Base-by-base conservation (phyloP, 2,888 invertebrate species). In the Pseudeuparius sepicola region DNA sequence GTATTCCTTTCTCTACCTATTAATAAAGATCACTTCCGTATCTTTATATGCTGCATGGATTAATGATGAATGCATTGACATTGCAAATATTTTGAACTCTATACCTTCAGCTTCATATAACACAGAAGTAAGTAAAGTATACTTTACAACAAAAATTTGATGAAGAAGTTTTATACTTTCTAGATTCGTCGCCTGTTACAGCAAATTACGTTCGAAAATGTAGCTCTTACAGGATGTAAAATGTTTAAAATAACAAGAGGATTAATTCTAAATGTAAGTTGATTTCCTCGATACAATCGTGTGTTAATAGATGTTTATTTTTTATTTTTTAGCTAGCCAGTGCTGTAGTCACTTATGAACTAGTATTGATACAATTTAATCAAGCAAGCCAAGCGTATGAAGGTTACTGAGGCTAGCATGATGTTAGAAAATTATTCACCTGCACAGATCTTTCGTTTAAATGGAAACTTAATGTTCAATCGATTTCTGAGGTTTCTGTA, bases 101-200 rank as follows among this genome's bases (percentile, higher is more conserved):
- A 73, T 77, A 2, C 71, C 77, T 1, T 70, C 71, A 2, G 66
- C 71, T 1, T 69, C 70, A 4, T 79, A 74, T 48, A 72, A 73
- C 41, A 59, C 67, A 18, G 77, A 79, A 67, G 78, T 77, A 52
- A 24, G n/a, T n/a, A n/a, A n/a, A n/a, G n/a, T n/a, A n/a, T n/a
- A n/a, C n/a, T n/a, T n/a, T n/a, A n/a, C n/a, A n/a, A n/a, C n/a
- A n/a, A n/a, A n/a, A n/a, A n/a, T n/a, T n/a, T n/a, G n/a, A n/a
- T n/a, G n/a, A n/a, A n/a, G n/a, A n/a, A n/a, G n/a, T n/a, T n/a
- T n/a, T n/a, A n/a, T n/a, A n/a, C n/a, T 18, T 49, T 43, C 20
- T 28, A 55, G 53, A 45, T 55, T n/a, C 42, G 48, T 14, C 40
- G 52, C 36, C 43, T 56, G 27, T 40, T 56, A 26, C 39, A 43